Evolutionary conservation across 2,797 vertebrate genomes (phyloP), one percentile per base, ranked within the genome.

Genomic region (Tenualosa ilisha): DNA sequence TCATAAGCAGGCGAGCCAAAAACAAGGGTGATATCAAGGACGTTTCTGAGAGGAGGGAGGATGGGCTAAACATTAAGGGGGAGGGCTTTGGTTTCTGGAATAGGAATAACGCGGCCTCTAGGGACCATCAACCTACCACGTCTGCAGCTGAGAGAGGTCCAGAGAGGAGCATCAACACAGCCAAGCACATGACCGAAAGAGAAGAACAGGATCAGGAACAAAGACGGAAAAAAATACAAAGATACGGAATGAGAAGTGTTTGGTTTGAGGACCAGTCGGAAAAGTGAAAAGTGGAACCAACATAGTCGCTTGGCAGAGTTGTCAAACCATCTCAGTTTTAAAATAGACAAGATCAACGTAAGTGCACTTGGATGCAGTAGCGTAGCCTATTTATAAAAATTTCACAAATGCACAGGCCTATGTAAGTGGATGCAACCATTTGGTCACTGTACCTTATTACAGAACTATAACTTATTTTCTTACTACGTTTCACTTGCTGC

Each of bases 51-150:
- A 83, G 82, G 90, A 92, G 91, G 17, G 8, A 53, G 87, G 84
- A 91, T 88, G 93, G 93, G 89, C 87, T 81, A 87, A 89, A 85
- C 53, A 43, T 1, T 84, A 84, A 89, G 86, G 87, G 91, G 89
- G 87, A 93, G 86, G 85, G 61, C 91, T 87, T 90, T 86, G 85
- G 37, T 92, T 93, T 92, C 89, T 88, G 86, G 86, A 91, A 83
- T 54, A 83, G 86, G 86, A 91, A 83, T 54, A 83, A 46, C 85
- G 46, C 7, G 83, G 91, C 92, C 91, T 91, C 37, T 24, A 88
- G 91, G 92, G 89, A 82, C 12, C 88, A 54, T 90, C 89, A 81
- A 91, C 90, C 89, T 89, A 96, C 94, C 95, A 96, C 94, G 95
- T 96, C 93, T 93, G 93, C 94, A 95, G 90, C 90, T 81, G 82